Base-by-base conservation (phyloP, 2,888 invertebrate genomes). In the Boloria euphrosyne region DNA sequence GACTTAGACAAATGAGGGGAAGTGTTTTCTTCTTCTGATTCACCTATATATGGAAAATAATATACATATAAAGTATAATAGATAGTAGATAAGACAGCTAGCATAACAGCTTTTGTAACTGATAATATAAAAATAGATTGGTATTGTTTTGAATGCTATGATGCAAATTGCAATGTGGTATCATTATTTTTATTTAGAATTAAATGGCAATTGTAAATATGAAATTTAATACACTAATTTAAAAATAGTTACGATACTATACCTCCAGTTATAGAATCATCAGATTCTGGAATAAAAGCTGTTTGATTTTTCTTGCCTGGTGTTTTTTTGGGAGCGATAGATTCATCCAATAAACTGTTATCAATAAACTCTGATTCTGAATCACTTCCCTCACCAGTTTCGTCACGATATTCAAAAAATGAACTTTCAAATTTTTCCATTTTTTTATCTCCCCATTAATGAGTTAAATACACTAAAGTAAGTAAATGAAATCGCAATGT, bases 361-460 rank as follows among this genome's bases (percentile, higher is more conserved):
- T 90, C 89, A 69, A 90, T 88, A 77, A 87, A 72, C 76, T 88
- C 90, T 43, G 78, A 71, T 65, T 87, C 90, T 0, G 87, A 85
- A 63, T 80, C 86, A 75, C 81, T 85, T 57, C 78, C 77, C 16
- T 68, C 78, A 62, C 72, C 79, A 58, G 83, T 83, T 46, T 80
- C 77, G 69, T 86, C 80, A 71, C 88, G 90, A 75, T 88, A 90
- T 78, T 90, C 88, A 76, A 85, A 84, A 73, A 89, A 89, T 67
- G 91, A 90, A 77, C 76, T 85, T 54, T 91, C 89, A 89, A 90
- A 90, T 62, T 77, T 85, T 54, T 91, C 89, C 90, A 90, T 90
- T 61, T 59, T 57, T 18, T 22, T 57, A 57, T 16, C 13, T 13
- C 13, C 13, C 46, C 46, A 57, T 57, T 57, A 57, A 57, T 16